A percentile compares a stretch with the other conserved stretches of the same genome.
phyloP scores from a whole-genome alignment of 2,797 vertebrate genomes.

The Phylloscopus collybita region DNA sequence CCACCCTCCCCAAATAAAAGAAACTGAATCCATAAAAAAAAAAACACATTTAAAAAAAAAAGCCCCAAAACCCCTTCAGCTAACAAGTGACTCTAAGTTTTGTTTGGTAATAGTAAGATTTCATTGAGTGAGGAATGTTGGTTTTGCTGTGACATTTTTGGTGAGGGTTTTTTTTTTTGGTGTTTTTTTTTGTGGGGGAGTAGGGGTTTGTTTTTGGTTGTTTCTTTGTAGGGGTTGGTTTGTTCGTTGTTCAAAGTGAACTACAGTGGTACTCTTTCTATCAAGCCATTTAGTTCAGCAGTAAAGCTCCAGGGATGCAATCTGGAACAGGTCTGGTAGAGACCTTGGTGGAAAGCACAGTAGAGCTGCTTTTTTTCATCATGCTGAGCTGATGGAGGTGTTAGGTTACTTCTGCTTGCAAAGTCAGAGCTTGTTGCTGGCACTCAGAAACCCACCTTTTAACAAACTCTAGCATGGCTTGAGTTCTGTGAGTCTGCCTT shows the following conservation, averaged over 20 bases:
- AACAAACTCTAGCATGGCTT: background rate
- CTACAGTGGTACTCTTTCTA: background rate
- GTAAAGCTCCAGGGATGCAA: background rate
- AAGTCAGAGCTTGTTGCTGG: background rate
- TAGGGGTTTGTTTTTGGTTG: background rate
- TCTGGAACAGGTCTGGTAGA: background rate
- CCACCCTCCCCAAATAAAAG: fast-evolving
- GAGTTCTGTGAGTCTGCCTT: background rate
- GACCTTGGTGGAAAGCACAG: background rate
- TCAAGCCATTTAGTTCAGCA: background rate
- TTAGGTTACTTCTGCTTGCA: background rate
- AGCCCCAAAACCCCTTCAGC: fast-evolving
- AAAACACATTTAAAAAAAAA: fast-evolving
- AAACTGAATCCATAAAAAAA: fast-evolving
- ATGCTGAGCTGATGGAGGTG: fast-evolving
- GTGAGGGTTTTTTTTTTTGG: fast-evolving
- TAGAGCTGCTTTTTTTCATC: background rate
- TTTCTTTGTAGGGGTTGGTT: fast-evolving
- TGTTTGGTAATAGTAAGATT: background rate
- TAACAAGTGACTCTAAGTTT: background rate
- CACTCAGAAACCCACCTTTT: background rate
- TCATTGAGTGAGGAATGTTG: fast-evolving
- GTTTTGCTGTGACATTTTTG: background rate
- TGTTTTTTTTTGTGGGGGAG: background rate
- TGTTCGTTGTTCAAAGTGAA: background rate